Base-by-base conservation (phyloP, 1,140 invertebrate species). In the Chironomus tepperi region DNA sequence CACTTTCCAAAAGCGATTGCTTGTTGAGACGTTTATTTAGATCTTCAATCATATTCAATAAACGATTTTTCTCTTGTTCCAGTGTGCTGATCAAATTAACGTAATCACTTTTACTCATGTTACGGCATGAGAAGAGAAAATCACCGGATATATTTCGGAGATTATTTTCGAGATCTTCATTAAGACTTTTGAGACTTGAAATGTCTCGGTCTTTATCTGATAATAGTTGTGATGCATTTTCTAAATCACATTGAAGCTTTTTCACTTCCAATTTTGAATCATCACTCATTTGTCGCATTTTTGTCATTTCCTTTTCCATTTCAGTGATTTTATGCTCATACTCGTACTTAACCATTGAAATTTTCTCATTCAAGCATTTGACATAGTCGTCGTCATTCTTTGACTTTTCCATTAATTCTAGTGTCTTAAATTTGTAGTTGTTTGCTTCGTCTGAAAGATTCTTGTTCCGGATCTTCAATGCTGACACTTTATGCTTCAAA, bases 231-330 rank as follows among this genome's bases (percentile, higher is more conserved):
- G 73, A 67, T 78, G 67, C n/a, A 73, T 82, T 80, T 16, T 80
- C 67, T 21, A 80, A 18, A 18, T 70, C n/a, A 7, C n/a, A 7
- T 19, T 21, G 3, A 9, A 18, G 18, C 16, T 70, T 75, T 76
- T 81, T 79, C 19, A 75, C 75, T 12, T 77, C 76, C 0, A 79
- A 75, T 1, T 74, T 74, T 10, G 77, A 73, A 1, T 74, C 76
- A 24, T 79, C 77, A 12, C 77, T 77, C 6, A 82, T 77, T 43
- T 82, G 77, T 3, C 77, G 75, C 2, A 80, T 24, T 9, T 81
- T 77, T 7, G 79, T 74, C 9, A 88, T 76, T 79, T 88, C 89
- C 64, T 83, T 87, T 73, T 85, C 87, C 6, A 86, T 76, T 0
- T 86, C 83, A 16, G 85, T 83, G 24, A 85, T 72, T 0, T 80